A percentile compares a stretch with the other conserved stretches of the same genome.
phyloP scores from a whole-genome alignment of 2,113 vertebrate species.

The Takifugu bimaculatus region DNA sequence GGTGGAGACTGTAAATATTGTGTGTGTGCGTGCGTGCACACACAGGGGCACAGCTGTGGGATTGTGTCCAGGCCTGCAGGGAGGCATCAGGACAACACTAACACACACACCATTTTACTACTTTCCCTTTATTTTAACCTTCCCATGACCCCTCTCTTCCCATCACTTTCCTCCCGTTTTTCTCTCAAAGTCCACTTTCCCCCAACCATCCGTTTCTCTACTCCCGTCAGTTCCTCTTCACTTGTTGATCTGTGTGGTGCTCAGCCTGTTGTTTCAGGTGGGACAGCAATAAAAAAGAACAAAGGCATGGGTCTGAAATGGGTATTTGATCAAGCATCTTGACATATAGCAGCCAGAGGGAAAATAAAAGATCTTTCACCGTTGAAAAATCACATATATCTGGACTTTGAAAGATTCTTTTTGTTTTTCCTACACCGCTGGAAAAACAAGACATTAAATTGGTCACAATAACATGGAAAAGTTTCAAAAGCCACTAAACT shows the following conservation, averaged over 20 bases:
- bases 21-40: slow-evolving; percentile 50
- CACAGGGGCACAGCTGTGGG: slow-evolving; percentile 72
- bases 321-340: slow-evolving; percentile 32
- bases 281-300: slow-evolving; percentile 50
- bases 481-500: too few relatives aligned
- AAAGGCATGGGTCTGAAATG: slow-evolving; percentile 39
- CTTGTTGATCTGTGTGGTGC: slow-evolving; percentile 54
- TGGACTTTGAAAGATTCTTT: background rate
- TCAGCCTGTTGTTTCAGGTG: slow-evolving; percentile 64
- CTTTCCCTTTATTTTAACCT: slow-evolving; percentile 70
- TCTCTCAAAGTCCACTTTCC: slow-evolving; percentile 16
- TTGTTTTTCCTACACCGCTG: background rate
- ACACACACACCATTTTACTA: slow-evolving; percentile 75
- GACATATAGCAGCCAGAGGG: background rate
- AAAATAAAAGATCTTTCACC: background rate
- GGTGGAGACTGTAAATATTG: slow-evolving; percentile 77
- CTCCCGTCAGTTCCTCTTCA: slow-evolving; percentile 40
- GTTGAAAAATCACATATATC: background rate
- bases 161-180: slow-evolving; percentile 42
- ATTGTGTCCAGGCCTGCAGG: slow-evolving; percentile 75
- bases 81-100: slow-evolving; percentile 75
- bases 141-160: slow-evolving; percentile 62
- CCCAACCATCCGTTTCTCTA: slow-evolving; percentile 40
- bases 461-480: background rate
- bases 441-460: background rate